Base-by-base conservation (phyloP, 2,113 vertebrate genomes). In the Cheirogaleus medius region DNA sequence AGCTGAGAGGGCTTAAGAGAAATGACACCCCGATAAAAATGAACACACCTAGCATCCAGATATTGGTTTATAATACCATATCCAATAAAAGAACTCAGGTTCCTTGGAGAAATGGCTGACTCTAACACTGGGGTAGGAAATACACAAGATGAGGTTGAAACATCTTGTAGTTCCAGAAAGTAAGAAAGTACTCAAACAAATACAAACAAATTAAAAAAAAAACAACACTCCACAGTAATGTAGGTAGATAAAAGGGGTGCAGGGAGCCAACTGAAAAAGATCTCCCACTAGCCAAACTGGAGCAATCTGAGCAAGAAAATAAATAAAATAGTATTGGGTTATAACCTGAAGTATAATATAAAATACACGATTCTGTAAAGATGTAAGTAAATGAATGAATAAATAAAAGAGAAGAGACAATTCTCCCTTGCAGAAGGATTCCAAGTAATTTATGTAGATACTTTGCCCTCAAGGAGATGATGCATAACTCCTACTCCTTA, bases 351-450 rank as follows among this genome's bases (percentile, higher is more conserved):
- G 23, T 71, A 74, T 63, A 82, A 88, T 71, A 69, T 56, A 82
- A 91, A 88, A 88, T 52, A 39, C 17, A 9, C 23, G 63, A 94
- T 47, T 47, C 44, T 90, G 9, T 82, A 92, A 37, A 71, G 34
- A 81, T 42, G 69, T 63, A 85, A 85, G 88, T 69, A 69, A 87
- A 58, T 76, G 34, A 83, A 81, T 89, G 32, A 91, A 58, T 90
- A 89, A 81, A 76, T 90, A 90, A 91, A n/a, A 80, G 58, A 78
- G 23, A 84, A 84, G 52, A 84, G 77, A 63, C 32, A 84, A 52
- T 87, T 95, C 66, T 92, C 47, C 47, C 20, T 56, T 66, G 60
- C 2, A 25, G 64, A 77, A 92, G 54, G 18, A 34, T 71, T 95
- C 52, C 23, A 94, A 66, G 81, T 93, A 82, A 90, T 87, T 94